Conservation (phyloP, 2,797 vertebrate genomes). For the Naso thynnoides region DNA sequence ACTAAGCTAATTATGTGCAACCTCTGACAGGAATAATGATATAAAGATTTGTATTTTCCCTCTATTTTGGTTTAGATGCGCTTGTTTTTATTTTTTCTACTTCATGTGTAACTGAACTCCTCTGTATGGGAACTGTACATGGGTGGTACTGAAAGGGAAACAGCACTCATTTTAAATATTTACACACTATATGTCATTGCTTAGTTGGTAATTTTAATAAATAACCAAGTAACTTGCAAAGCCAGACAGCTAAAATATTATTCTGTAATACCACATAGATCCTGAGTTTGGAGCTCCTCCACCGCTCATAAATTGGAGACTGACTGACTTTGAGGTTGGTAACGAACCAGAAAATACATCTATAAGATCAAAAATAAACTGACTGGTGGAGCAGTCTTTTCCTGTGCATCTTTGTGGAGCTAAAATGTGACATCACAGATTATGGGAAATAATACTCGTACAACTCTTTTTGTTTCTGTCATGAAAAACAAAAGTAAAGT, state of each 20-base stretch:
- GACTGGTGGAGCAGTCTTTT: constrained; percentile 4
- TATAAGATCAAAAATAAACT: constrained; percentile 10
- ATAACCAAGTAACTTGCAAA: constrained; percentile 37
- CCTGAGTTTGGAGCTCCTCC: constrained; percentile 40
- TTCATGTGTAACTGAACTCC: constrained; percentile 11
- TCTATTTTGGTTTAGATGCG: constrained; percentile 5
- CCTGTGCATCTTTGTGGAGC: constrained; percentile 22
- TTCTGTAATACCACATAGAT: constrained; percentile 44
- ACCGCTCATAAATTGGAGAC: constrained; percentile 44
- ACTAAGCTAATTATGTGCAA: not conserved
- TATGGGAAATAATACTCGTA: not conserved
- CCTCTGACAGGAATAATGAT: not conserved
- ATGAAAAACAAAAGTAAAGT: constrained; percentile 16
- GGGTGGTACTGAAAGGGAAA: constrained; percentile 39
- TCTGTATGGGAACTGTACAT: constrained; percentile 19
- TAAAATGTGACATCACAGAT: constrained; percentile 37
- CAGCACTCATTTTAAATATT: constrained; percentile 35
- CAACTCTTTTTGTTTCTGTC: constrained; percentile 27
- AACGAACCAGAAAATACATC: constrained; percentile 38
- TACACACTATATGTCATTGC: constrained; percentile 20
- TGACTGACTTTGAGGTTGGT: constrained; percentile 41
- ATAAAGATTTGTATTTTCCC: constrained; percentile 4
- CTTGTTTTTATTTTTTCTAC: constrained; percentile 8
- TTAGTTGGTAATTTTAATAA: constrained; percentile 42
- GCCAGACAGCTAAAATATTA: constrained; percentile 38